Evolutionary conservation across 2,113 vertebrate species (phyloP).

Genomic region (Tricholaema leucomelas): DNA sequence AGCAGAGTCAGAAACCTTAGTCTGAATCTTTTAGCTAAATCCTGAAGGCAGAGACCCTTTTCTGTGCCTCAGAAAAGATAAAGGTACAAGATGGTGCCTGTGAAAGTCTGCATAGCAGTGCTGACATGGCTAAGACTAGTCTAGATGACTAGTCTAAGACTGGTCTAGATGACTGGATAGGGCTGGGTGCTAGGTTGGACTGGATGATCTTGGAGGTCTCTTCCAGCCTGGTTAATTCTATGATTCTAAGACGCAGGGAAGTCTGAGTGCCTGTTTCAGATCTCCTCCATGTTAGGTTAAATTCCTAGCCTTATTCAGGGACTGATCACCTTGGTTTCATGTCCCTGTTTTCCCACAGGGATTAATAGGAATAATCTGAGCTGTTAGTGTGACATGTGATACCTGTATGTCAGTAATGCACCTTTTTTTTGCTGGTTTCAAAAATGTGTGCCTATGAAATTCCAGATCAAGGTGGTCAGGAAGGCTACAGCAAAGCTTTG

Average conservation of each 20-base stretch:
- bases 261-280: background rate
- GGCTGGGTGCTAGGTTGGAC: no score
- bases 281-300: background rate
- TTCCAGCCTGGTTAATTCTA: no score
- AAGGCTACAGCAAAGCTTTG: background rate
- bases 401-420: background rate
- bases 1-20: background rate
- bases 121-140: background rate
- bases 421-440: background rate
- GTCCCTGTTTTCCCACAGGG: background rate
- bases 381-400: background rate
- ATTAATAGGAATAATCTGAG: background rate
- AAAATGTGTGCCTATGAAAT: background rate
- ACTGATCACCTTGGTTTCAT: background rate
- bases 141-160: no score
- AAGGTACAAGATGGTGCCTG: background rate
- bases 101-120: background rate
- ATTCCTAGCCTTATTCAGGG: background rate
- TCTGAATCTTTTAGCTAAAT: background rate
- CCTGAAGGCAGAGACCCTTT: background rate
- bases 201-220: no score
- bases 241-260: background rate
- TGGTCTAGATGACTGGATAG: no score
- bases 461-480: background rate
- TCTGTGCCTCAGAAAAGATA: background rate